Conservation (phyloP, 2,888 invertebrate genomes). For the Trissolcus japonicus region DNA sequence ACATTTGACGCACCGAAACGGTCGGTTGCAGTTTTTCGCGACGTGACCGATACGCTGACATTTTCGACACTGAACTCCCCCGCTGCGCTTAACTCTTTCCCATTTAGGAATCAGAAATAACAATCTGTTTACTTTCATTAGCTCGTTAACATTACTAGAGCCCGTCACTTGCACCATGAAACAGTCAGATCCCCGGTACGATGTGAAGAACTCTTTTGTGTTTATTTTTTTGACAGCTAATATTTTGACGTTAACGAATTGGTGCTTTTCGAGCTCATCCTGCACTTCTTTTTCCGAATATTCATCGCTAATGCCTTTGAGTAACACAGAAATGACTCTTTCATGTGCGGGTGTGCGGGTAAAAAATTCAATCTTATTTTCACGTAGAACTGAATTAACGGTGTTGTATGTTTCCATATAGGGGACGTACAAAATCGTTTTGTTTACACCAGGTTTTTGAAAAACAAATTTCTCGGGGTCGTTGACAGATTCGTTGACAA, state of each 20-base stretch:
- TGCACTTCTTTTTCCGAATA: too few species aligned
- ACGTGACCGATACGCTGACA: conserved; percentile 34
- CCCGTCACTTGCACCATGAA: conserved; percentile 14
- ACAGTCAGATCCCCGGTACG: conserved; percentile 1
- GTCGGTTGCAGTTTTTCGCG: conserved; percentile 11
- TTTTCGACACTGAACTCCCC: conserved; percentile 17
- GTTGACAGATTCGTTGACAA: too few species aligned
- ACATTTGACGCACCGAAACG: conserved; percentile 36
- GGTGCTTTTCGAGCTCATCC: background rate
- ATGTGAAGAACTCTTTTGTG: conserved; percentile 14
- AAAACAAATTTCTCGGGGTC: too few species aligned
- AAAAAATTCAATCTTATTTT: too few species aligned
- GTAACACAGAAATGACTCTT: too few species aligned
- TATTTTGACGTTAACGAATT: conserved; percentile 3
- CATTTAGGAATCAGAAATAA: conserved; percentile 13
- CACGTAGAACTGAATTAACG: too few species aligned
- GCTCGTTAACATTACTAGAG: background rate
- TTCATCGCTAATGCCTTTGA: too few species aligned
- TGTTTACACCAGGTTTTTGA: too few species aligned
- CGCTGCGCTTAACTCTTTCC: conserved; percentile 16
- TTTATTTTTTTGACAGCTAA: conserved; percentile 5
- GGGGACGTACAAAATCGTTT: too few species aligned
- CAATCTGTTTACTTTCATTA: background rate
- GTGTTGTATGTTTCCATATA: too few species aligned
- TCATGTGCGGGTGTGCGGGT: too few species aligned